phyloP scores from a whole-genome alignment of 2,888 invertebrate species.

The Synanthedon andrenaeformis region DNA sequence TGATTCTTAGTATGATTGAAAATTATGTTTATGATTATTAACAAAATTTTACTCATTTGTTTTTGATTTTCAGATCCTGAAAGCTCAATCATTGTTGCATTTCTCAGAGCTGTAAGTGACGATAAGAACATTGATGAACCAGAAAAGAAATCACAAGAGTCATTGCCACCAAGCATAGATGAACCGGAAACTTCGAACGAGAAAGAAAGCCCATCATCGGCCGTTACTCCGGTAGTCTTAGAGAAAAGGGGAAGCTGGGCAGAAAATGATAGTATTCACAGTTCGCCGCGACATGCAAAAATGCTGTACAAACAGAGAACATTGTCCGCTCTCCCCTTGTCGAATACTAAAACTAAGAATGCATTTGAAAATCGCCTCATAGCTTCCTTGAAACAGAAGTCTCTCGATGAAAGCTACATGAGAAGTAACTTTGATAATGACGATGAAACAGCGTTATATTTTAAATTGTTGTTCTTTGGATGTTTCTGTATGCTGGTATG shows the following conservation, averaged over 20 bases:
- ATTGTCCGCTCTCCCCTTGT: conserved; percentile 51
- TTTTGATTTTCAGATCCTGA: conserved; percentile 43
- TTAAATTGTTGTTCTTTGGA: conserved; percentile 83
- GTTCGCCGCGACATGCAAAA: conserved; percentile 50
- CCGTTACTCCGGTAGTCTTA: conserved; percentile 32
- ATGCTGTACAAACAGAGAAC: conserved; percentile 58
- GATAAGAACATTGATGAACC: conserved; percentile 15
- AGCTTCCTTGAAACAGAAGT: conserved; percentile 50
- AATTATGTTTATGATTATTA: too few relatives aligned
- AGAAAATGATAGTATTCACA: conserved; percentile 30
- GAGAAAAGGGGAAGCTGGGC: conserved; percentile 44
- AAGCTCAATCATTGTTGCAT: conserved; percentile 38
- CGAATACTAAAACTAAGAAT: conserved; percentile 38
- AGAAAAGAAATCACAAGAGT: conserved; percentile 34
- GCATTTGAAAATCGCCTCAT: conserved; percentile 45
- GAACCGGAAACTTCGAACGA: conserved; percentile 50
- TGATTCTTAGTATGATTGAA: too few relatives aligned
- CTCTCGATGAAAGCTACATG: conserved; percentile 56
- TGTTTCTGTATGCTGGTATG: conserved; percentile 87
- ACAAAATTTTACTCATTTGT: too few relatives aligned
- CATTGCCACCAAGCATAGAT: conserved; percentile 22
- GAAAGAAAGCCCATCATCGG: conserved; percentile 37
- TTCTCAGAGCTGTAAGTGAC: conserved; percentile 38
- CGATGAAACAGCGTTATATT: conserved; percentile 77
- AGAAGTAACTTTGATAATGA: conserved; percentile 51